Conservation (phyloP, 2,888 invertebrate genomes). For the Apodemia duryi region DNA sequence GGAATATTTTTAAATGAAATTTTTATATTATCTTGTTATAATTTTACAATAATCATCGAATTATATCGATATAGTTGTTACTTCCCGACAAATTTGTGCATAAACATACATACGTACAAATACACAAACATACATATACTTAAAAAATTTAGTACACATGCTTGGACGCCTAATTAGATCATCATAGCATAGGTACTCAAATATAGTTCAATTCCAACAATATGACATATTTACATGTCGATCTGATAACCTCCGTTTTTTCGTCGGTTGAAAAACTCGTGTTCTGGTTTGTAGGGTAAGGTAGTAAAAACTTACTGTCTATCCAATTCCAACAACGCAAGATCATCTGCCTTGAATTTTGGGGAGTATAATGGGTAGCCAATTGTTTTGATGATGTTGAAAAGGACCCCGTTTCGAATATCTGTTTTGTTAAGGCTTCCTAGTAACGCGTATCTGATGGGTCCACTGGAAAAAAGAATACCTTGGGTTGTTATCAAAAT, state of each 20-base stretch:
- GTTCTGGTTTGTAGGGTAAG: not conserved
- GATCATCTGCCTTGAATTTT: constrained; percentile 23
- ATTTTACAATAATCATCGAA: no score
- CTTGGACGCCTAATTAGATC: not conserved
- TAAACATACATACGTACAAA: no score
- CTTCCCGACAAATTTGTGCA: no score
- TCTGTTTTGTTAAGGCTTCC: constrained; percentile 28
- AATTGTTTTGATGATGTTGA: constrained; percentile 23
- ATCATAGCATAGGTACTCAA: not conserved
- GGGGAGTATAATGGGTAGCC: constrained; percentile 19
- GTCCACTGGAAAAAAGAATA: constrained; percentile 24
- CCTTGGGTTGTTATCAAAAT: not conserved
- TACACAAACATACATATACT: no score
- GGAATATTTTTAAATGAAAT: no score
- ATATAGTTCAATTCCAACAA: no score
- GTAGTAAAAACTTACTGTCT: constrained; percentile 23
- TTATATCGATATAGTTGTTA: no score
- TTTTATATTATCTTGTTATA: no score
- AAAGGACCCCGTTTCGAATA: constrained; percentile 21
- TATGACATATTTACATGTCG: no score
- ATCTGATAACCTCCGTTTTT: no score
- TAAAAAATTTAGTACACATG: no score
- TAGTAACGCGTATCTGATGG: constrained; percentile 26
- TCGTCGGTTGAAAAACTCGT: not conserved
- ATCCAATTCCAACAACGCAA: constrained; percentile 29